Evolutionary conservation across 2,797 vertebrate species (phyloP), one percentile per base, ranked within the genome.

Genomic region (Ispidina lecontei): DNA sequence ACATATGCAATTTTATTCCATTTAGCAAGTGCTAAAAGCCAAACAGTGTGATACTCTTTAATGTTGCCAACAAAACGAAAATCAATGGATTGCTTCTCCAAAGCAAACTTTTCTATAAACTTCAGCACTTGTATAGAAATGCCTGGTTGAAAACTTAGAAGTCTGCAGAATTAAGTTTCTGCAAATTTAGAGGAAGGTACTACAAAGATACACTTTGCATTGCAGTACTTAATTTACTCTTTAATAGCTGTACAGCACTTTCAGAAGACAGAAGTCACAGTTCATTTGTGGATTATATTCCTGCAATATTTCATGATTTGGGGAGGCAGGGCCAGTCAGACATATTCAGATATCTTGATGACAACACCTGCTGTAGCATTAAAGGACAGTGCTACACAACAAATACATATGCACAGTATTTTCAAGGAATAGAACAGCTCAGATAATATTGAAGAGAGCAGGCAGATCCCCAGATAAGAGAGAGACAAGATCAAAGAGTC

Each of bases 21-120:
- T 10, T 90, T 63, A 86, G 77, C 25, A 84, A 94, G 62, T 56
- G 33, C 49, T 91, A 84, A 76, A 78, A 70, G 71, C 25, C 65
- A 75, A 90, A 77, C 35, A 59, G 60, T 29, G 14, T 25, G 22
- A 77, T 55, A 69, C 44, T 44, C 55, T 86, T 72, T 78, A 65
- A 77, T 4, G 1, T 5, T 68, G 76, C 80, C 69, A 83, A 89
- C 1, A 1, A 82, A 91, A 67, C 28, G 49, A 75, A 91, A 76
- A 4, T 84, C 90, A 82, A 78, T 31, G 29, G 49, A 60, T 4
- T 19, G 31, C 9, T 82, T 79, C 58, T 49, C 35, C 23, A 23
- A 94, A 81, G 39, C 22, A 71, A 16, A 4, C 6, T 54, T 65
- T 74, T 33, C 41, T 41, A 68, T 74, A 21, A 56, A 56, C 11